Percentiles rank a stretch among this genome's conserved stretches.
Conservation (phyloP, 2,888 invertebrate genomes). For the Microplitis deprimator region DNA sequence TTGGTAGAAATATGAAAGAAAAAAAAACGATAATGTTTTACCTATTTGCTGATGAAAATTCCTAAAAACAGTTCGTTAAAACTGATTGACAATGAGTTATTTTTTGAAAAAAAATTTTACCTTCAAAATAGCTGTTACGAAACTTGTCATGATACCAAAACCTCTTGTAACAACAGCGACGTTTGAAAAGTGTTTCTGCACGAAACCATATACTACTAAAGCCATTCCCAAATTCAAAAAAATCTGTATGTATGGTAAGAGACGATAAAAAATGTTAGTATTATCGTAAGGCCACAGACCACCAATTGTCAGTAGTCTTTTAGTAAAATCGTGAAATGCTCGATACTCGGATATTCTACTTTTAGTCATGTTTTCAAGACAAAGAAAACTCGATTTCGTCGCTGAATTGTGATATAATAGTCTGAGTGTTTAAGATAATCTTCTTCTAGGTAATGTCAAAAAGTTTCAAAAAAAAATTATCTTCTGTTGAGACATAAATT, state of each 20-base stretch:
- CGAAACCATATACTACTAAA: not conserved
- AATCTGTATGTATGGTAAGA: not conserved
- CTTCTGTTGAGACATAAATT: not conserved
- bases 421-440: constrained; percentile 30
- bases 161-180: constrained; percentile 11
- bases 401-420: too few relatives aligned
- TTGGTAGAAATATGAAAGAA: too few relatives aligned
- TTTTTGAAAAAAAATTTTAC: not conserved
- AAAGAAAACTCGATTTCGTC: too few relatives aligned
- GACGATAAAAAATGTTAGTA: not conserved
- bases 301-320: not conserved
- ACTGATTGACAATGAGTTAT: too few relatives aligned
- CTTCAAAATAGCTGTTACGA: constrained; percentile 7
- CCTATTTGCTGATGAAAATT: too few relatives aligned
- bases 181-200: not conserved
- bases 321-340: not conserved
- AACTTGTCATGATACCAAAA: constrained; percentile 3
- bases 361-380: not conserved
- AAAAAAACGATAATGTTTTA: too few relatives aligned
- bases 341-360: constrained; percentile 2
- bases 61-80: too few relatives aligned
- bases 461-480: not conserved
- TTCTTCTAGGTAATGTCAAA: constrained; percentile 8
- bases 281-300: not conserved
- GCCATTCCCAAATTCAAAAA: not conserved